A percentile compares a stretch with the other conserved stretches of the same genome.
phyloP scores from a whole-genome alignment of 2,113 vertebrate species.

The Cyprinodon variegatus region DNA sequence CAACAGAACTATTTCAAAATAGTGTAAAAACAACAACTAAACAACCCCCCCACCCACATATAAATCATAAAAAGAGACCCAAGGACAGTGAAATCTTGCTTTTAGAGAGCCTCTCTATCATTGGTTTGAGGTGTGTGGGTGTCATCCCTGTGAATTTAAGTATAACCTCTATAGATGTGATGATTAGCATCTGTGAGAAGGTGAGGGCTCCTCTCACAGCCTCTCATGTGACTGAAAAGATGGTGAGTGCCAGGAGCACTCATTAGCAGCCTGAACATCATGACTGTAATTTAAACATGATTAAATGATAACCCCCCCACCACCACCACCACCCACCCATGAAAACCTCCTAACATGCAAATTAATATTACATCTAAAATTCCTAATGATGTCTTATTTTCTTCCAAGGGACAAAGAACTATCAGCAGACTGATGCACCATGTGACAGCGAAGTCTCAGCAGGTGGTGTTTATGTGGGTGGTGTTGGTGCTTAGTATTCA shows the following conservation, averaged over 20 bases:
- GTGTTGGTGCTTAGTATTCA: conserved; percentile 65
- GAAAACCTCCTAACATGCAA: conserved; percentile 2
- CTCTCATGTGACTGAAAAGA: conserved; percentile 25
- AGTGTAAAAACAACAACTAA: conserved; percentile 18
- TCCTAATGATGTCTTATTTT: neutral
- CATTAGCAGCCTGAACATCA: conserved; percentile 11
- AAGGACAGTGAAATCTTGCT: conserved; percentile 38
- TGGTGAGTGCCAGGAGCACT: conserved; percentile 5
- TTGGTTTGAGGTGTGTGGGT: conserved; percentile 30
- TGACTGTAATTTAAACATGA: conserved; percentile 19
- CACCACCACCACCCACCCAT: too few relatives aligned
- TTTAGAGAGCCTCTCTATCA: conserved; percentile 14
- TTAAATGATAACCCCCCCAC: conserved; percentile 1
- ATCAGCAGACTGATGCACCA: conserved; percentile 27
- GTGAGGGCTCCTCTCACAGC: conserved; percentile 26
- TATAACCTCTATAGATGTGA: conserved; percentile 1
- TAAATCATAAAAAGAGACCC: conserved; percentile 23
- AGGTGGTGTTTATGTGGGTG: conserved; percentile 69
- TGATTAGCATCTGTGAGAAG: conserved; percentile 61
- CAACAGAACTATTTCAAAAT: conserved; percentile 56
- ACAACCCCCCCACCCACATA: neutral
- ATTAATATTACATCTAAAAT: conserved; percentile 6
- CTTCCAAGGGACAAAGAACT: conserved; percentile 15
- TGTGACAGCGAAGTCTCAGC: conserved; percentile 52
- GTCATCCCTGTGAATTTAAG: conserved; percentile 16